These are phyloP conservation scores for Cricetomys ansorgei DNA, from an alignment of 2,113 vertebrate genomes.

Conservation along the genomic window DNA sequence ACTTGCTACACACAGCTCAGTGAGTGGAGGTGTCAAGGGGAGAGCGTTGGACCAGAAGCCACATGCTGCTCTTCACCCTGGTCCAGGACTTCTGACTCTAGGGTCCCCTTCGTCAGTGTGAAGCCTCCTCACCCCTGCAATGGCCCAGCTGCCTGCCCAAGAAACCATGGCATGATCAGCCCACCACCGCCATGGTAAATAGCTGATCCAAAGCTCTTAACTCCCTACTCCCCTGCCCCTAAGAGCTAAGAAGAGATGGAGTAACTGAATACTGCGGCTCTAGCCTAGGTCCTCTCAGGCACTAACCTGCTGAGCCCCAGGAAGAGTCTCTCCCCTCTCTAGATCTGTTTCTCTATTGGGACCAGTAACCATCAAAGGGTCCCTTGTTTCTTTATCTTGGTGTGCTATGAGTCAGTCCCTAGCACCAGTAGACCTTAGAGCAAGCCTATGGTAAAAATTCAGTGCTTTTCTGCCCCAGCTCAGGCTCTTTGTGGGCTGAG, in stretches of 20 bases:
- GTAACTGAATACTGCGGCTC: neutral
- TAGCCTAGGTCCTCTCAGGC: neutral
- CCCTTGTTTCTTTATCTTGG: neutral
- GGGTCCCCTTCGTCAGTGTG: neutral
- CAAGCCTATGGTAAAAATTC: neutral
- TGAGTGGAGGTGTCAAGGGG: neutral
- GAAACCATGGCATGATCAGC: neutral
- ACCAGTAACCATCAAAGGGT: neutral
- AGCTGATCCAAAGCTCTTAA: neutral
- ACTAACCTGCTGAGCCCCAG: neutral
- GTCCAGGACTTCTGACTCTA: neutral
- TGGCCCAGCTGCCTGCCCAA: neutral
- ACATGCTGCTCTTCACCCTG: neutral
- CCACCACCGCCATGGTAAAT: neutral
- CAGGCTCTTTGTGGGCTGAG: constrained; percentile 22
- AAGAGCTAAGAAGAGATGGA: neutral
- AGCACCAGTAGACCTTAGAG: neutral
- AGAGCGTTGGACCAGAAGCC: neutral
- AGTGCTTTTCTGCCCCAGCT: constrained; percentile 9
- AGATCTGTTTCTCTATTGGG: neutral
- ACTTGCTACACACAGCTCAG: neutral
- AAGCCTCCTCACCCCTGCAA: neutral
- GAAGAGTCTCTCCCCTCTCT: neutral
- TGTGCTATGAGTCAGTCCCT: neutral
- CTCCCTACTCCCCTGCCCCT: neutral